Conservation (phyloP, 2,888 invertebrate species). For the Noctua fimbriata region DNA sequence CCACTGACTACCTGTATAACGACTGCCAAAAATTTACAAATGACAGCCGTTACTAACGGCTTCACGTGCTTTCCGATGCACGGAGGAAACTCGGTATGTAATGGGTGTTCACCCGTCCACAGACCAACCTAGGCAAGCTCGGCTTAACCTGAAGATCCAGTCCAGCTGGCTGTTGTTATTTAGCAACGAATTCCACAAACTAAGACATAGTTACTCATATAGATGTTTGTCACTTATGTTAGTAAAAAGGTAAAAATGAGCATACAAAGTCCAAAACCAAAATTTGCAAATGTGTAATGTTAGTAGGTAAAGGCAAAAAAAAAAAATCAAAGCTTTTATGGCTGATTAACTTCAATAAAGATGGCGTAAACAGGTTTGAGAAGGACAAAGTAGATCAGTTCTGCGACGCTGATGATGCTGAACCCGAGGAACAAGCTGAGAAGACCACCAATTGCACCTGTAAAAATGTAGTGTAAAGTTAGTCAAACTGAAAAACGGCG, state of each 20-base stretch:
- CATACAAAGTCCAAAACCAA: neutral
- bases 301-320: neutral
- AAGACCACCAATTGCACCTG: conserved; percentile 87
- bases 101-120: too few relatives aligned
- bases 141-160: too few relatives aligned
- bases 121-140: too few relatives aligned
- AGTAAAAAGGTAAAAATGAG: neutral
- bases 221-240: neutral
- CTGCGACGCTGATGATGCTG: conserved; percentile 87
- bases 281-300: too few relatives aligned
- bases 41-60: too few relatives aligned
- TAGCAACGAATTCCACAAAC: too few relatives aligned
- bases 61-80: too few relatives aligned
- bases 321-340: neutral
- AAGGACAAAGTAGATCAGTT: conserved; percentile 84
- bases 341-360: conserved; percentile 64
- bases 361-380: conserved; percentile 80
- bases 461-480: neutral
- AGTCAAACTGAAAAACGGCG: neutral
- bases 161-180: too few relatives aligned
- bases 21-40: too few relatives aligned
- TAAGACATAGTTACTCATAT: neutral
- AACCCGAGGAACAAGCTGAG: conserved; percentile 88
- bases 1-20: too few relatives aligned
- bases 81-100: too few relatives aligned